phyloP scores from a whole-genome alignment of 2,888 invertebrate genomes.

The Gastrophysa polygoni region DNA sequence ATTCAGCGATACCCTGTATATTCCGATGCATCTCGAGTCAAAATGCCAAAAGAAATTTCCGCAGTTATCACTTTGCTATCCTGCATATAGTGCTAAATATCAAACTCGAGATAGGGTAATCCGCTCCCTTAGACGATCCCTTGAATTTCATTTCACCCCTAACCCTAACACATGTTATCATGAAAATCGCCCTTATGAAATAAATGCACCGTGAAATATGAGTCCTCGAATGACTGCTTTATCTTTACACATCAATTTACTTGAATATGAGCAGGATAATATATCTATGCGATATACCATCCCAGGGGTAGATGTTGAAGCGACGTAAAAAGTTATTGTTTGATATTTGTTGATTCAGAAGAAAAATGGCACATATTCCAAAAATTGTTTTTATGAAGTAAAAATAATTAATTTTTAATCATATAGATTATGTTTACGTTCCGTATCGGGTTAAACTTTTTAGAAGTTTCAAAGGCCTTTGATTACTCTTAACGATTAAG shows the following conservation, averaged over 20 bases:
- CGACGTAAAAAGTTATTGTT: not conserved
- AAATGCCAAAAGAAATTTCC: too few species aligned
- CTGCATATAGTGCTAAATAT: not conserved
- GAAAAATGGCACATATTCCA: too few species aligned
- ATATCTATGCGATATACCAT: not conserved
- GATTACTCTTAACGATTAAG: too few species aligned
- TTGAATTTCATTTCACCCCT: conserved; percentile 5
- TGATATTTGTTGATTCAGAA: too few species aligned
- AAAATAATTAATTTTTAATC: too few species aligned
- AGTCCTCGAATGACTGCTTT: conserved; percentile 33
- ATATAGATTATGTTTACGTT: too few species aligned
- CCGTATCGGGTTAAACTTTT: too few species aligned
- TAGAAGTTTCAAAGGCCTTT: too few species aligned
- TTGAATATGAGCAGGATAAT: not conserved
- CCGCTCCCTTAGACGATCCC: not conserved
- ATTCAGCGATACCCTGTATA: too few species aligned
- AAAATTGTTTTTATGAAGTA: too few species aligned
- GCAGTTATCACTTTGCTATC: too few species aligned
- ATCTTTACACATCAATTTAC: conserved; percentile 10
- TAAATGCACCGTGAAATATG: conserved; percentile 44
- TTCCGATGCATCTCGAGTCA: too few species aligned
- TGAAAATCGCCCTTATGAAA: conserved; percentile 37
- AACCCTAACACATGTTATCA: conserved; percentile 35
- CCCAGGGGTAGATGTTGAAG: not conserved
- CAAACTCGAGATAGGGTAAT: not conserved